Evolutionary conservation across 1,140 invertebrate genomes (phyloP), one percentile per base, ranked within the genome.

Genomic region (Lanistes nyassanus): DNA sequence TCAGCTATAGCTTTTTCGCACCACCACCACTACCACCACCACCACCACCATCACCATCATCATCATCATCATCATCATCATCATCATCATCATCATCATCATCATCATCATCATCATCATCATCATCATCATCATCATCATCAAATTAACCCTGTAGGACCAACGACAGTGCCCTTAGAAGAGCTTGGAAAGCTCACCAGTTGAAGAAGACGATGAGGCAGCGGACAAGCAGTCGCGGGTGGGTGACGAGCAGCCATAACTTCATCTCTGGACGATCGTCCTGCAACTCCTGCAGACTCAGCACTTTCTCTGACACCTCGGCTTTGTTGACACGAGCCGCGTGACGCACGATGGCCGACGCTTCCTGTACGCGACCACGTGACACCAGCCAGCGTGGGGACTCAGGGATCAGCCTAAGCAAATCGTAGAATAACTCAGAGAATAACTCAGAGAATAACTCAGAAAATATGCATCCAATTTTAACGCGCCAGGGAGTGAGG

Each of bases 331-430:
- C 71, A 72, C 75, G 75, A 0, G 81, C 84, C 36, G 76, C 74
- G 26, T 74, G 55, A 34, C 75, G 65, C 26, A 85, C 67, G 21
- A 86, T 81, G 31, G 65, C 72, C 31, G 76, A 68, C 7, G 85
- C 85, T 71, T 86, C 84, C 23, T 84, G 78, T 51, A 79, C 70
- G 51, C 79, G 71, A 9, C 81, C 74, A 36, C 76, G 74, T 4
- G 71, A 80, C 3, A 84, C 34, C 2, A 86, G 71, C 85, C 85
- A 86, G 26, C 85, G 76, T 21, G 85, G 82, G 3, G 84, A 85
- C 60, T 86, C 85, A 16, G 83, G 82, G 16, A 86, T 74, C 23
- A 85, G 42, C 56, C 84, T 86, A 47, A 47, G 42, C 42, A 60
- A 11, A 60, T 47, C 42, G 19, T 47, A 47, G n/a, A n/a, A n/a